Conservation (phyloP, 1,140 invertebrate genomes). For the Macrotrachela quadricornifera region DNA sequence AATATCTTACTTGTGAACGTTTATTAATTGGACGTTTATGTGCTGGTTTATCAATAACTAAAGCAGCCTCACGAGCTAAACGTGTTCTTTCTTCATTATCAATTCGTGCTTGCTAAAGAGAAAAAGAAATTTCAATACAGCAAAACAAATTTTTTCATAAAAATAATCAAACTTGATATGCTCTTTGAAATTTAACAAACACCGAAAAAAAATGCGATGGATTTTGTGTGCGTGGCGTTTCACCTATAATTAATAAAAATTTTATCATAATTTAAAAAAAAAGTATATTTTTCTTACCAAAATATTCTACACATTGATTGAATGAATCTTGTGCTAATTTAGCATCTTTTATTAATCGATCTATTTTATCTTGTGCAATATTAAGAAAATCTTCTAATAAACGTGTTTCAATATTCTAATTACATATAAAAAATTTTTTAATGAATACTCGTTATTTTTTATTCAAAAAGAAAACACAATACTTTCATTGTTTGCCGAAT, state of each 20-base stretch:
- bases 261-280: slow-evolving; percentile 50
- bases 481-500: slow-evolving; percentile 31
- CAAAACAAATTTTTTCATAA: not conserved
- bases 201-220: slow-evolving; percentile 81
- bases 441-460: too few species aligned
- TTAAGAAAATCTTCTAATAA: slow-evolving; percentile 63
- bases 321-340: slow-evolving; percentile 40
- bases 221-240: slow-evolving; percentile 65
- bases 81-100: slow-evolving; percentile 58
- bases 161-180: slow-evolving; percentile 42
- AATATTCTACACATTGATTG: slow-evolving; percentile 7
- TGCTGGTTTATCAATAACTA: too few species aligned
- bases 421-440: too few species aligned
- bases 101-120: slow-evolving; percentile 51
- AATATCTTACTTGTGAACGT: too few species aligned
- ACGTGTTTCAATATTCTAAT: slow-evolving; percentile 9
- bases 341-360: slow-evolving; percentile 52
- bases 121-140: slow-evolving; percentile 6
- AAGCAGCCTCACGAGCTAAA: too few species aligned
- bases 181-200: slow-evolving; percentile 68
- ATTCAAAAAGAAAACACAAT: too few species aligned
- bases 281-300: slow-evolving; percentile 19
- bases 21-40: too few species aligned
- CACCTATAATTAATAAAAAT: slow-evolving; percentile 84
- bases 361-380: slow-evolving; percentile 65